Percentiles rank a stretch among this genome's conserved stretches.
Conservation (phyloP, 2,888 invertebrate genomes). For the Acleris emargana region DNA sequence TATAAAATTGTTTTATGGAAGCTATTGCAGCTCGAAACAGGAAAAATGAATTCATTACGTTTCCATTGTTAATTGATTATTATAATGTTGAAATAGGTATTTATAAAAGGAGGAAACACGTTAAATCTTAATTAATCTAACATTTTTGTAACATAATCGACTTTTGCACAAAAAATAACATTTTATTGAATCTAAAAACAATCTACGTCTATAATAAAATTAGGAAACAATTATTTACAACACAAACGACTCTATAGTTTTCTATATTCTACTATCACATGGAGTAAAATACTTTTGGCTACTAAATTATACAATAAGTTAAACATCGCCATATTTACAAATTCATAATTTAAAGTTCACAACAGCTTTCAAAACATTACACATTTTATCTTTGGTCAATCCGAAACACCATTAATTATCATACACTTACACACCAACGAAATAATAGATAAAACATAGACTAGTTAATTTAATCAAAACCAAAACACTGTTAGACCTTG, state of each 20-base stretch:
- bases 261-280: constrained; percentile 77
- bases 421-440: constrained; percentile 37
- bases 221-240: constrained; percentile 40
- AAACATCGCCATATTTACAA: constrained; percentile 52
- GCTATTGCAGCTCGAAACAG: too few species aligned
- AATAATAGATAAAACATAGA: constrained; percentile 52
- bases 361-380: constrained; percentile 58
- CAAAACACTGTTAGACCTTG: constrained; percentile 65
- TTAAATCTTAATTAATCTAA: too few species aligned
- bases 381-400: constrained; percentile 74
- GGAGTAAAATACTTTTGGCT: constrained; percentile 76
- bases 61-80: too few species aligned
- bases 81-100: too few species aligned
- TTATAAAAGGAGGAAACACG: too few species aligned
- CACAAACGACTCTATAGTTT: constrained; percentile 45
- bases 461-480: constrained; percentile 58
- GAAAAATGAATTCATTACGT: too few species aligned
- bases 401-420: constrained; percentile 47
- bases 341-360: constrained; percentile 68
- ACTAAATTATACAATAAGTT: constrained; percentile 55
- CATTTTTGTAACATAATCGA: too few species aligned
- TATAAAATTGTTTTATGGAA: too few species aligned
- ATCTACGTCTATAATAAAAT: constrained; percentile 1
- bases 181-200: not conserved
- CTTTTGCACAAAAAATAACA: too few species aligned